These are phyloP conservation scores for Synergus itoensis DNA, from an alignment of 2,888 invertebrate species.

Conservation along the genomic window DNA sequence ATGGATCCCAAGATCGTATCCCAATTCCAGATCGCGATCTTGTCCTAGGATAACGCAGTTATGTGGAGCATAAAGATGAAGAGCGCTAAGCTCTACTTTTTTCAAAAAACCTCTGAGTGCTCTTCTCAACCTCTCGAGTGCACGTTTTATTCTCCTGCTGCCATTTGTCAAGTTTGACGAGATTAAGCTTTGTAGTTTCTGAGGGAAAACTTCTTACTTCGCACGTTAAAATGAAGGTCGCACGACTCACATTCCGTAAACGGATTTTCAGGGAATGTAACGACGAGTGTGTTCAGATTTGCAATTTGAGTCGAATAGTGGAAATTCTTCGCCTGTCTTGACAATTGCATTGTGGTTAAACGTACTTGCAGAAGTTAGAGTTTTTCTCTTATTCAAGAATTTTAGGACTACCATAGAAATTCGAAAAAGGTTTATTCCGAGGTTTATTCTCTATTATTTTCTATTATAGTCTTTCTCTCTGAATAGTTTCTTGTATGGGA, in stretches of 20 bases:
- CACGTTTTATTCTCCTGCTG: slow-evolving; percentile 37
- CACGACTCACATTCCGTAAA: slow-evolving; percentile 41
- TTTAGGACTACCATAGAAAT: slow-evolving; percentile 18
- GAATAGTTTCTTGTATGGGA: no score
- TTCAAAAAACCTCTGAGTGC: slow-evolving; percentile 39
- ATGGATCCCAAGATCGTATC: slow-evolving; percentile 41
- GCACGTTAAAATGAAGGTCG: slow-evolving; percentile 37
- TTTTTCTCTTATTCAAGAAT: slow-evolving; percentile 20
- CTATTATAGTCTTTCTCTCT: background rate
- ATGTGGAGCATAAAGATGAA: slow-evolving; percentile 44
- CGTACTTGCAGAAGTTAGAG: slow-evolving; percentile 35
- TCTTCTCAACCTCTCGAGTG: slow-evolving; percentile 18
- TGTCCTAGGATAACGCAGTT: slow-evolving; percentile 35
- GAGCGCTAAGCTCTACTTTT: slow-evolving; percentile 30
- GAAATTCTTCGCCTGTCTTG: slow-evolving; percentile 12
- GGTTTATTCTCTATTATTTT: slow-evolving; percentile 2
- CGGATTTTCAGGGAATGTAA: slow-evolving; percentile 39
- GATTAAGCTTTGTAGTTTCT: slow-evolving; percentile 21
- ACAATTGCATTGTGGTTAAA: slow-evolving; percentile 39
- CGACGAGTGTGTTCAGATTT: slow-evolving; percentile 32
- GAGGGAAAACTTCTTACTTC: slow-evolving; percentile 40
- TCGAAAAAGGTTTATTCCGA: background rate
- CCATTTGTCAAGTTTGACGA: slow-evolving; percentile 42
- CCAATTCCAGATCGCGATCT: slow-evolving; percentile 33
- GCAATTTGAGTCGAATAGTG: slow-evolving; percentile 29